Percentiles rank a stretch among this genome's conserved stretches.
phyloP scores from a whole-genome alignment of 2,797 vertebrate genomes.

The Sardinella longiceps region DNA sequence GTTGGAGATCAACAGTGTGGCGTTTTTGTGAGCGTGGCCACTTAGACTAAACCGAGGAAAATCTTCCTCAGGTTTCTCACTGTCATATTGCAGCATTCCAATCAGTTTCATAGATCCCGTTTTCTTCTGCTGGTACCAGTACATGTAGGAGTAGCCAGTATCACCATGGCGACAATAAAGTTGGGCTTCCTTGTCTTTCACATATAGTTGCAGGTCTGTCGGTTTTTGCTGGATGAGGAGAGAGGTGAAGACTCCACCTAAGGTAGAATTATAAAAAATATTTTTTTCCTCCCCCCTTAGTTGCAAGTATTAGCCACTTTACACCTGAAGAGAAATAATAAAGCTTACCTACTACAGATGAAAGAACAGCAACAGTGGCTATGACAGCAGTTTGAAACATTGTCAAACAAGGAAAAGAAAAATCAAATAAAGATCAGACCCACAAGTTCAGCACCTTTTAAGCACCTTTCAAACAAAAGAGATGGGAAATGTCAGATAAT shows the following conservation, averaged over 20 bases:
- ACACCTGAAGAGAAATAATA: not conserved
- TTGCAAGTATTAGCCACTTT: no score
- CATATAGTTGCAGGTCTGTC: not conserved
- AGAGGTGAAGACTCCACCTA: not conserved
- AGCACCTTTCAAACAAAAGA: no score
- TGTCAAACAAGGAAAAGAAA: no score
- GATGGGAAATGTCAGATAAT: no score
- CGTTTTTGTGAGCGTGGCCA: not conserved
- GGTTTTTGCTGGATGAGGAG: not conserved
- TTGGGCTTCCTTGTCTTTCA: not conserved
- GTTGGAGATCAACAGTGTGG: not conserved
- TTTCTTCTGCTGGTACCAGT: slow-evolving; percentile 38
- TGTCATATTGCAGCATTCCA: not conserved
- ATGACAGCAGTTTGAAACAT: not conserved
- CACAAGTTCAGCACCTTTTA: no score
- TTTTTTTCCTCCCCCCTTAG: no score
- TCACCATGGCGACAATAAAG: slow-evolving; percentile 23
- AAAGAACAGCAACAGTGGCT: not conserved
- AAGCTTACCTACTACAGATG: not conserved
- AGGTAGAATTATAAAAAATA: not conserved
- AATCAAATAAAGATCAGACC: no score
- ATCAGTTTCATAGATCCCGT: slow-evolving; percentile 15
- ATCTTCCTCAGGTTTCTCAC: no score
- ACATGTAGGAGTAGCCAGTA: slow-evolving; percentile 17
- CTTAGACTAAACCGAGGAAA: no score